Base-by-base conservation (phyloP, 2,888 invertebrate genomes). In the Tribolium freemani region DNA sequence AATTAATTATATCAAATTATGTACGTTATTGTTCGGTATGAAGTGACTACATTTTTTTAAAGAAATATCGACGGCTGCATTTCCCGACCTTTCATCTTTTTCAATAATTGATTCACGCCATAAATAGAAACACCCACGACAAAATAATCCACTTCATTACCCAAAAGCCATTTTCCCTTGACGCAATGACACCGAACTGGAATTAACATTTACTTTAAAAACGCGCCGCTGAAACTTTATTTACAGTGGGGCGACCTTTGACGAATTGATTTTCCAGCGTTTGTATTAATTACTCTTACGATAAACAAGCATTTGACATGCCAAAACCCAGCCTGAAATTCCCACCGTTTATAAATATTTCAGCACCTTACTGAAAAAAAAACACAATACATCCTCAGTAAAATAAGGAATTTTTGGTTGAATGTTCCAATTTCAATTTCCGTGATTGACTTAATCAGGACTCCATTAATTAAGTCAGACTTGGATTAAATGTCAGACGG, bases 401-500 rank as follows among this genome's bases (percentile, higher is more conserved):
- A 16, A 16, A 26, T 26, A 26, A 26, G 5, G 1, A 26, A 16
- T 16, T 16, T 16, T 16, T 26, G 5, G 26, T 1, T 26, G 26
- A 26, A 26, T 16, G 16, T 16, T 16, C 16, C 16, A 26, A 26
- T 26, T 26, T 3, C 26, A 26, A 21, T 38, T 38, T 38, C 5
- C 9, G 38, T 38, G 48, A 48, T 31, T 56, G 56, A 31, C 16
- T 16, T 11, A 38, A 56, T 56, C 56, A 38, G 30, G 56, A 31
- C 9, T 5, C 21, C 58, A 13, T 48, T 60, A 46, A 60, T 60
- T 60, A 46, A 48, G 16, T 26, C 26, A 10, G n/a, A 8, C 26
- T 38, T 21, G 16, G 48, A 60, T 60, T 60, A 60, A 60, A 48
- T 48, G 60, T 48, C 60, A 60, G 46, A 26, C 48, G 30, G 26